These are phyloP conservation scores for Plebejus argus DNA, from an alignment of 2,888 invertebrate species.

Conservation along the genomic window DNA sequence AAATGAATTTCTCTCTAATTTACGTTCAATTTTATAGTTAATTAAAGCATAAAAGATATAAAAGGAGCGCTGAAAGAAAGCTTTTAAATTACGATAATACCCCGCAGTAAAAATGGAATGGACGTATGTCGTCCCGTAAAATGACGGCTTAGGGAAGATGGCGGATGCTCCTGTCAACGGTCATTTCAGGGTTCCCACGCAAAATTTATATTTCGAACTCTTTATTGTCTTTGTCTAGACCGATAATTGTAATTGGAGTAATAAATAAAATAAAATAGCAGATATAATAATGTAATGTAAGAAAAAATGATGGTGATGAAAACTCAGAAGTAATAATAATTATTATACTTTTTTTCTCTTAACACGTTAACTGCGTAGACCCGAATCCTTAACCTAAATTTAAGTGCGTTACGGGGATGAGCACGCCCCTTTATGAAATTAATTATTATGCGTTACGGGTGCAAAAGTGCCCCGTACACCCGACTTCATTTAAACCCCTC, in stretches of 20 bases:
- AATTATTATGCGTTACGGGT: too few species aligned
- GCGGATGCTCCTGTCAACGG: conserved; percentile 25
- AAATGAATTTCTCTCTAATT: background rate
- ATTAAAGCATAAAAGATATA: conserved; percentile 11
- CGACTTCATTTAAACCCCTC: too few species aligned
- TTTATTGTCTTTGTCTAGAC: conserved; percentile 11
- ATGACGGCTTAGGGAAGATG: conserved; percentile 21
- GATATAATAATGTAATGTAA: background rate
- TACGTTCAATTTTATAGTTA: background rate
- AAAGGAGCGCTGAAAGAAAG: conserved; percentile 18
- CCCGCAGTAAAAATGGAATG: conserved; percentile 26
- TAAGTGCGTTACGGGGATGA: too few species aligned
- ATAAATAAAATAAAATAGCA: background rate
- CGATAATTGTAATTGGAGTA: background rate
- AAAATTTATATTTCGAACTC: background rate
- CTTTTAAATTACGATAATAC: conserved; percentile 27
- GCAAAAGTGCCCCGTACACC: too few species aligned
- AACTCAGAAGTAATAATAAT: too few species aligned
- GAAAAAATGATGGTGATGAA: too few species aligned
- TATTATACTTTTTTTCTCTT: too few species aligned
- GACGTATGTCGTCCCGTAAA: conserved; percentile 26
- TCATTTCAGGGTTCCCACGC: background rate
- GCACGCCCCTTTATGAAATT: too few species aligned
- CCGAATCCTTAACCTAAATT: too few species aligned
- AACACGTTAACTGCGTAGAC: too few species aligned